These are phyloP conservation scores for Lepeophtheirus nordmannii DNA, from an alignment of 2,888 invertebrate genomes.

Conservation along the genomic window DNA sequence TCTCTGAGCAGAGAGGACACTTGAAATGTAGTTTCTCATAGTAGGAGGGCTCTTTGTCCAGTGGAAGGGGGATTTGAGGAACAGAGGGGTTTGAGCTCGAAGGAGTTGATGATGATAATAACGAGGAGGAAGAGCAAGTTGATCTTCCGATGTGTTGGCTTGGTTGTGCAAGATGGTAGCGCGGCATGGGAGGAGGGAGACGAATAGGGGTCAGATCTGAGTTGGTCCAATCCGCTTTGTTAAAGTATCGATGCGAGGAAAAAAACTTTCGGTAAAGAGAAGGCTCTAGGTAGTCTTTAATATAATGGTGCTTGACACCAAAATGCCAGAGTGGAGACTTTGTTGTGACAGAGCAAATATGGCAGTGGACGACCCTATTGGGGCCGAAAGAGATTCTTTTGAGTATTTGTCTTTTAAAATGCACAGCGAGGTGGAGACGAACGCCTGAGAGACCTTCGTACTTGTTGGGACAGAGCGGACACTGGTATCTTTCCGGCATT, in stretches of 20 bases:
- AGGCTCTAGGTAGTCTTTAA: background rate
- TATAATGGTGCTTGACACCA: background rate
- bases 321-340: constrained; percentile 3
- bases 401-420: background rate
- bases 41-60: background rate
- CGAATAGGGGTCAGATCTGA: background rate
- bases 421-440: constrained; percentile 4
- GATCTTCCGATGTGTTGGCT: no score
- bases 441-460: background rate
- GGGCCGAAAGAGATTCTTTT: background rate
- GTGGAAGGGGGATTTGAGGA: background rate
- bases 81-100: background rate
- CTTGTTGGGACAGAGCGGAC: constrained; percentile 3
- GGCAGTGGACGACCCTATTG: background rate
- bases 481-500: background rate
- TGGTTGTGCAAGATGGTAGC: background rate
- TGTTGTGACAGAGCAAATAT: constrained; percentile 1
- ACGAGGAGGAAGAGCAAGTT: no score
- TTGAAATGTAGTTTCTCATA: background rate
- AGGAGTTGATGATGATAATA: background rate
- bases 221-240: constrained; percentile 1
- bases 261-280: background rate
- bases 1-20: background rate
- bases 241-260: constrained; percentile 3
- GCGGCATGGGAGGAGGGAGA: background rate